Base-by-base conservation (phyloP, 2,113 vertebrate species). In the Rhodinocichla rosea region DNA sequence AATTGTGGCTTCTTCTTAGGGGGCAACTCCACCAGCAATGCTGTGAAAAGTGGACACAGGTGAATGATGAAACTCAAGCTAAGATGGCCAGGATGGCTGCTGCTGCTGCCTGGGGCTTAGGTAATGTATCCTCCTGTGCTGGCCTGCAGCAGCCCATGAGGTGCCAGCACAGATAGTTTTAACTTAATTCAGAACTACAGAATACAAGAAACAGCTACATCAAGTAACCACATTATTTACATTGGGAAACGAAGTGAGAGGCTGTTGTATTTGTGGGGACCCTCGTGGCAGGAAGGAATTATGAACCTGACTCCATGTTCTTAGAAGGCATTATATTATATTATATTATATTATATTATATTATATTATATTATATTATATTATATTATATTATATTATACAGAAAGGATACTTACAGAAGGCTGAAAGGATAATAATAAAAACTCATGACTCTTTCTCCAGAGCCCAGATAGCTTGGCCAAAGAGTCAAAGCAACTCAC, bases 41-140 rank as follows among this genome's bases (percentile, higher is more conserved):
- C 98, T 99, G 99, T 96, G 99, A 99, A 67, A 99, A 99, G 87
- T 99, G 99, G 99, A 99, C 99, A 1, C 98, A 99, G 92, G 99
- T 99, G 57, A 99, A 98, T 10, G 99, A 99, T 84, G 99, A 99
- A 87, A 99, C 99, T 15, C 99, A 99, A 92, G 99, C 99, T 60
- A 99, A 99, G 97, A 99, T 99, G 99, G 99, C 99, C 10, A 98
- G 99, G 35, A 99, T 99, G 99, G 99, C 99, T n/a, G 99, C 99
- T 3, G 99, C 99, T 10, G 99, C 99, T 5, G 99, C 99, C 1
- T 99, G 99, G 99, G 99, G 99, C 40, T 98, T 99, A 95, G 99
- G 99, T 99, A 98, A 98, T 15, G 71, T 65, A 60, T 79, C 62
- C 74, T 53, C 16, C 26, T 53, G 32, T 60, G 73, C 19, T 18